phyloP scores from a whole-genome alignment of 2,888 invertebrate genomes.

The Apotomis capreana region DNA sequence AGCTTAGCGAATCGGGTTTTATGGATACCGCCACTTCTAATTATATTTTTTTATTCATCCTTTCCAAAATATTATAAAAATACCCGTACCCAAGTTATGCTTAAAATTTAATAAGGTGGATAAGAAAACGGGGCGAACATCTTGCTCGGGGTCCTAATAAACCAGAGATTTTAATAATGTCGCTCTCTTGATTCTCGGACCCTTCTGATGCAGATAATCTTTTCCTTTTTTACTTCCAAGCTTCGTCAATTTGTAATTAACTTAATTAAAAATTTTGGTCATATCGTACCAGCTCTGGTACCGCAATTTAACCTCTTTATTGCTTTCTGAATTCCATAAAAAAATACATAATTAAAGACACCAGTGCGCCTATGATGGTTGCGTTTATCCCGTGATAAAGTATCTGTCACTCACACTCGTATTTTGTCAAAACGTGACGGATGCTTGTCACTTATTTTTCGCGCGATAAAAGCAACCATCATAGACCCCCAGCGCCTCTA shows the following conservation, averaged over 20 bases:
- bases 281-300: background rate
- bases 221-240: background rate
- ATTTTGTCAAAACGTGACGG: too few relatives aligned
- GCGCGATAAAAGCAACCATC: too few relatives aligned
- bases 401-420: too few relatives aligned
- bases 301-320: background rate
- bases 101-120: constrained; percentile 31
- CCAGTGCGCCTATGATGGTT: too few relatives aligned
- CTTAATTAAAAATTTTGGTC: too few relatives aligned
- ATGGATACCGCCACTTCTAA: too few relatives aligned
- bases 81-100: constrained; percentile 9
- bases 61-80: background rate
- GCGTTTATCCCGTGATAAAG: too few relatives aligned
- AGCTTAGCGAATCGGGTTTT: too few relatives aligned
- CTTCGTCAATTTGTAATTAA: background rate
- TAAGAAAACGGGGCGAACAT: constrained; percentile 13
- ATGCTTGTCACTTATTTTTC: too few relatives aligned
- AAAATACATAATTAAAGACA: too few relatives aligned
- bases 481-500: too few relatives aligned
- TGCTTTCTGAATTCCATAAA: too few relatives aligned
- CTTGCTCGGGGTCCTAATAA: constrained; percentile 23
- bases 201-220: constrained; percentile 5
- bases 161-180: constrained; percentile 28
- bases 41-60: background rate
- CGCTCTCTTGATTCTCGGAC: background rate